phyloP scores from a whole-genome alignment of 2,888 invertebrate species.

The Melinaea menophilus region DNA sequence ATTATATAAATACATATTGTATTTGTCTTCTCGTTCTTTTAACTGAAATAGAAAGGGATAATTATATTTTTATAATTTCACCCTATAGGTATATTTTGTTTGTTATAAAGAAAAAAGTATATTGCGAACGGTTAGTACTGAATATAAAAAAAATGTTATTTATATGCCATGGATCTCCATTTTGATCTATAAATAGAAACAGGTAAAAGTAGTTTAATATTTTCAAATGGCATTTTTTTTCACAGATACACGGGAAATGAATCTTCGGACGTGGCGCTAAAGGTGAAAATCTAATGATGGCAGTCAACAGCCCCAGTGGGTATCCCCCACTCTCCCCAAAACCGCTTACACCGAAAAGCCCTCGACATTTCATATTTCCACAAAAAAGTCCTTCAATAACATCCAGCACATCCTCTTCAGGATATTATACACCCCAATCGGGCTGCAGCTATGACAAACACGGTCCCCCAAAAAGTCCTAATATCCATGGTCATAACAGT shows the following conservation, averaged over 20 bases:
- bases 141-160: too few relatives aligned
- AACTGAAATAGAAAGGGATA: too few relatives aligned
- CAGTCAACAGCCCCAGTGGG: conserved; percentile 78
- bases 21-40: too few relatives aligned
- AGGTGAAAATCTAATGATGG: conserved; percentile 61
- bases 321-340: conserved; percentile 77
- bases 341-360: conserved; percentile 75
- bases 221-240: conserved; percentile 34
- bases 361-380: conserved; percentile 75
- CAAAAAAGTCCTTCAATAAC: conserved; percentile 75
- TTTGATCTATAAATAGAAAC: too few relatives aligned
- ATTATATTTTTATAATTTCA: too few relatives aligned
- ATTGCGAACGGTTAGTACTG: too few relatives aligned
- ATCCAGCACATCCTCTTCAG: conserved; percentile 75
- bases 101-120: too few relatives aligned
- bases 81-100: not conserved
- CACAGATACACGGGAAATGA: conserved; percentile 60
- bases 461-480: conserved; percentile 68
- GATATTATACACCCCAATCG: conserved; percentile 77
- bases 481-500: conserved; percentile 77
- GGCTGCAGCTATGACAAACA: conserved; percentile 72
- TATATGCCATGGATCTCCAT: too few relatives aligned
- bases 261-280: conserved; percentile 39
- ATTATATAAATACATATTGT: too few relatives aligned
- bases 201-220: too few relatives aligned